phyloP scores from a whole-genome alignment of 2,797 vertebrate species.

The Gymnothorax javanicus region DNA sequence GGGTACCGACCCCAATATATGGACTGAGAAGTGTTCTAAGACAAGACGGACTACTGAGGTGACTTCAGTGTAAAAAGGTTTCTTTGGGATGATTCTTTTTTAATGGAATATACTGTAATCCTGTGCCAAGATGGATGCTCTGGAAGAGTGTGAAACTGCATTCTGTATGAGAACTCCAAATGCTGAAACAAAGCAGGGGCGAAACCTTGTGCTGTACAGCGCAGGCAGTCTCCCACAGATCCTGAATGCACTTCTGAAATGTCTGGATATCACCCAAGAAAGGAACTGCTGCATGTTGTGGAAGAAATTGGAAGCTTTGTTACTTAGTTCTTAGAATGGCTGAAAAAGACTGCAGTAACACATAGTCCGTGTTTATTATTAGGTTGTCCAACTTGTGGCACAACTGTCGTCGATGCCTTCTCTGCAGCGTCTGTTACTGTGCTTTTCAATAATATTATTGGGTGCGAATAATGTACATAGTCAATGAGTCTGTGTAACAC shows the following conservation, averaged over 20 bases:
- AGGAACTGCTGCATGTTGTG: slow-evolving; percentile 50
- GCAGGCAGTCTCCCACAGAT: slow-evolving; percentile 23
- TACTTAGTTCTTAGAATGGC: slow-evolving; percentile 39
- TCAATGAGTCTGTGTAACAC: slow-evolving; percentile 10
- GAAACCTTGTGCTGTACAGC: not conserved
- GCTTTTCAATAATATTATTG: slow-evolving; percentile 40
- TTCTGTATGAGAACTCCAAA: slow-evolving; percentile 1
- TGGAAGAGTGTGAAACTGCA: not conserved
- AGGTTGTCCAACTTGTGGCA: slow-evolving; percentile 25
- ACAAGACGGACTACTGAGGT: not conserved
- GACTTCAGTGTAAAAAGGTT: not conserved
- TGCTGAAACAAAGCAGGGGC: not conserved
- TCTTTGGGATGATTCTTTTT: not conserved
- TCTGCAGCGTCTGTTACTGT: slow-evolving; percentile 34
- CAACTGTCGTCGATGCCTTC: slow-evolving; percentile 31
- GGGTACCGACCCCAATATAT: not conserved
- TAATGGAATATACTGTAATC: not conserved
- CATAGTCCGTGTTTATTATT: not conserved
- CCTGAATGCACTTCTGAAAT: slow-evolving; percentile 10
- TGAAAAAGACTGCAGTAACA: slow-evolving; percentile 30
- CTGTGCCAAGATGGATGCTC: not conserved
- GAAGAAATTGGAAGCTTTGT: slow-evolving; percentile 40
- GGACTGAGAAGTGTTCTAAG: not conserved
- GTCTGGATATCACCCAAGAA: slow-evolving; percentile 24
- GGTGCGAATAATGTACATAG: slow-evolving; percentile 37